Percentiles rank a stretch among this genome's conserved stretches.
phyloP scores from a whole-genome alignment of 2,113 vertebrate genomes.

The Gnathonemus echidnorhynchus region DNA sequence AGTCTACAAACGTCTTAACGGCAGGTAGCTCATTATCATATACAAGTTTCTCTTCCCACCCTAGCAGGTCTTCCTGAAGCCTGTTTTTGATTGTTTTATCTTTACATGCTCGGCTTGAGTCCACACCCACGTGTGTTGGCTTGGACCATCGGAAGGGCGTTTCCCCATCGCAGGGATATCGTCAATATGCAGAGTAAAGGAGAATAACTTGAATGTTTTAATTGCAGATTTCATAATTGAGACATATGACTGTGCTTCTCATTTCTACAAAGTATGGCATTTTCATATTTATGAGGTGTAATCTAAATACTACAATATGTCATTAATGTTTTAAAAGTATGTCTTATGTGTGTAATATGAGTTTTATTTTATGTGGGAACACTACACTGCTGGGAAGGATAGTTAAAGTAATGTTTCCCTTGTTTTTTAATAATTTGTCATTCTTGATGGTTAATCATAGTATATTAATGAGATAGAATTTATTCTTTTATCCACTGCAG shows the following conservation, averaged over 20 bases:
- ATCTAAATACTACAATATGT: background rate
- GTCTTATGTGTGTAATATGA: background rate
- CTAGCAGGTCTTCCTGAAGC: background rate
- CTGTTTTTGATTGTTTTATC: background rate
- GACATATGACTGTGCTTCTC: background rate
- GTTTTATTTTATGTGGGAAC: background rate
- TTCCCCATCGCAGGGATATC: background rate
- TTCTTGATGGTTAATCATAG: background rate
- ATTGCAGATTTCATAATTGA: background rate
- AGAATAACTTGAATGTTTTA: background rate
- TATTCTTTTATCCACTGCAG: background rate
- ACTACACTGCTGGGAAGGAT: background rate
- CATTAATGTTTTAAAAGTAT: background rate
- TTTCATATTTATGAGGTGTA: background rate
- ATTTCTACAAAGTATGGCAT: background rate
- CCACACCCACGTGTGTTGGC: background rate
- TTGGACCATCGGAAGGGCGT: background rate
- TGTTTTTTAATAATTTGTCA: background rate
- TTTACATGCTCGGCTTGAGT: background rate
- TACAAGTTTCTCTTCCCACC: background rate
- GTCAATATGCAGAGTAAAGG: background rate
- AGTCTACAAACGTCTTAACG: background rate
- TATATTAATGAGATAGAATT: background rate
- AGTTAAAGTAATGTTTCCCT: background rate
- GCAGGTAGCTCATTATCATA: background rate